Percentiles rank a stretch among this genome's conserved stretches.
Conservation (phyloP, 2,113 vertebrate genomes). For the Pseudolaguvia tuberculata region DNA sequence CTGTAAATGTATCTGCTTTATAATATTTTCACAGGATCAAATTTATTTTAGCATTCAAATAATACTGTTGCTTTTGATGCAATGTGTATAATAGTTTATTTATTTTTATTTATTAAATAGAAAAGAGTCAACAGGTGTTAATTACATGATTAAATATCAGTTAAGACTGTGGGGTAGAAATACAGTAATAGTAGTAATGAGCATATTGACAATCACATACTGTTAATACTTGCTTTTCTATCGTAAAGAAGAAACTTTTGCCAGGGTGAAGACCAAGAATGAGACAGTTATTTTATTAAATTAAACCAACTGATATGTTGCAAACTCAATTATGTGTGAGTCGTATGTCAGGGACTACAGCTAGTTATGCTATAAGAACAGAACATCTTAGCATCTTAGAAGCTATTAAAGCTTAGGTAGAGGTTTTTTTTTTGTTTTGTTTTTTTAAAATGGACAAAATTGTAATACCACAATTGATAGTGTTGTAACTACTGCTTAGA, state of each 20-base stretch:
- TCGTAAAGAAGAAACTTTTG: not conserved
- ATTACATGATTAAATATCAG: not conserved
- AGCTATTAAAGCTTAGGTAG: not conserved
- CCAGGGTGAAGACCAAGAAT: not conserved
- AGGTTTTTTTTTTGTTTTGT: not conserved
- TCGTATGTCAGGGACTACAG: constrained; percentile 33
- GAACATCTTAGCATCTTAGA: constrained; percentile 17
- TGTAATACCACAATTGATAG: not conserved
- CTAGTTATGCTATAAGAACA: not conserved
- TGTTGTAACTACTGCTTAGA: not conserved
- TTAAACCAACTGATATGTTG: constrained; percentile 41
- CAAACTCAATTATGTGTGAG: constrained; percentile 21
- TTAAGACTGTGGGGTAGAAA: not conserved
- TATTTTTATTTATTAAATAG: too few species aligned
- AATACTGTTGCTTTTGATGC: not conserved
- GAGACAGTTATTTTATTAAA: constrained; percentile 25
- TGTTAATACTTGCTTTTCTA: constrained; percentile 20
- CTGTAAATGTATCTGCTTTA: not conserved
- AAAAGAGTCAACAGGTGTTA: not conserved
- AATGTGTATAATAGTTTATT: not conserved
- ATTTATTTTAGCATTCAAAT: not conserved
- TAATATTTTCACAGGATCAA: not conserved
- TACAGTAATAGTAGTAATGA: not conserved
- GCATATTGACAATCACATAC: not conserved
- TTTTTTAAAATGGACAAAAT: not conserved